Conservation (phyloP, 2,113 vertebrate species). For the Callionymus lyra region DNA sequence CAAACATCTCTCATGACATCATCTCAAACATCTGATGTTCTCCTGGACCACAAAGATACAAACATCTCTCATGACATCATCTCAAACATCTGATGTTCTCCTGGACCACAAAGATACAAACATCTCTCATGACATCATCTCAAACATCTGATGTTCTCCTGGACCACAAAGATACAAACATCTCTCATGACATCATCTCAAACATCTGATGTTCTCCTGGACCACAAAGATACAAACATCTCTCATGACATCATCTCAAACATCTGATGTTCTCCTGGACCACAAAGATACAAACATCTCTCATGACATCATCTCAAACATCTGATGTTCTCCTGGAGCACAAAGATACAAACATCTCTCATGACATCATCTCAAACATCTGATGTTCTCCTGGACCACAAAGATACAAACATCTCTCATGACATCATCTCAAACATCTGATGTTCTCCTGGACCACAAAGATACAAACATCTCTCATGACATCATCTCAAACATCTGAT, state of each 20-base stretch:
- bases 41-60: slow-evolving; percentile 65
- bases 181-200: too few relatives aligned
- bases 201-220: slow-evolving; percentile 76
- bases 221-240: not conserved
- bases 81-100: slow-evolving; percentile 68
- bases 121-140: too few relatives aligned
- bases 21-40: slow-evolving; percentile 55
- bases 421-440: slow-evolving; percentile 16
- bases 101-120: slow-evolving; percentile 47
- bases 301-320: too few relatives aligned
- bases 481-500: slow-evolving; percentile 39
- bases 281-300: not conserved
- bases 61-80: too few relatives aligned
- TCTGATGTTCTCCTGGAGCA: slow-evolving; percentile 78
- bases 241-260: too few relatives aligned
- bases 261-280: slow-evolving; percentile 77
- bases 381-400: slow-evolving; percentile 78
- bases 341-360: not conserved
- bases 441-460: slow-evolving; percentile 75
- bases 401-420: not conserved
- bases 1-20: too few relatives aligned
- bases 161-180: slow-evolving; percentile 1
- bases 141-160: slow-evolving; percentile 76
- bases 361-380: too few relatives aligned
- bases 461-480: too few relatives aligned